A percentile compares a stretch with the other conserved stretches of the same genome.
phyloP scores from a whole-genome alignment of 2,797 vertebrate genomes.

The Halcyon badia region DNA sequence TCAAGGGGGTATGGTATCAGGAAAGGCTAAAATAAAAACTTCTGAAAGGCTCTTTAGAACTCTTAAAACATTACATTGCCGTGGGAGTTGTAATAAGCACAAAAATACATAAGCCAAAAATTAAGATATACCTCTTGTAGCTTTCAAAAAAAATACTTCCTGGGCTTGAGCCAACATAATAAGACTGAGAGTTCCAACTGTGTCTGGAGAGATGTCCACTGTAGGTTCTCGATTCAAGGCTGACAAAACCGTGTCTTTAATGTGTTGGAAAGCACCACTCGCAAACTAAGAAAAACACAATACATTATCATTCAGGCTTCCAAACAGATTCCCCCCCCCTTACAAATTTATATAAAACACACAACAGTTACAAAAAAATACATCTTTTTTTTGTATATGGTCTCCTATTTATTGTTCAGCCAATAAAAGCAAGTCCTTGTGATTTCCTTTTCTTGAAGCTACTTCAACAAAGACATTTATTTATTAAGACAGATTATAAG shows the following conservation, averaged over 20 bases:
- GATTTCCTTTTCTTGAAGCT: background rate
- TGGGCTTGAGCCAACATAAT: conserved; percentile 99
- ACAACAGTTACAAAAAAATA: fast-evolving
- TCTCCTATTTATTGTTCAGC: background rate
- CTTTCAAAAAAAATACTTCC: conserved; percentile 98
- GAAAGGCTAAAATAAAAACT: background rate
- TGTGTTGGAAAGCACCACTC: conserved; percentile 95
- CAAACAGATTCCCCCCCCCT: background rate
- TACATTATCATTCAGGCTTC: background rate
- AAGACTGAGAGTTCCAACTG: conserved; percentile 92
- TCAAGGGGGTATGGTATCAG: fast-evolving
- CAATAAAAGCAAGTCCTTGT: background rate
- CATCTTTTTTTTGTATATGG: too few relatives aligned
- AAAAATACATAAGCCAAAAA: background rate
- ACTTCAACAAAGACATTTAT: background rate
- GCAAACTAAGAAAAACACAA: conserved; percentile 85
- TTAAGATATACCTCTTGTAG: conserved; percentile 89
- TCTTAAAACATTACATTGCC: background rate
- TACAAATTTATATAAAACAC: background rate
- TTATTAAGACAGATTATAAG: background rate
- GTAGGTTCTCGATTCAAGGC: conserved; percentile 95
- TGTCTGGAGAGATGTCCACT: conserved; percentile 97
- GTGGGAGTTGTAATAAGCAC: background rate
- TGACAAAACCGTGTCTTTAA: conserved; percentile 97
- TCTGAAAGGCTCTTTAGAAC: background rate